Base-by-base conservation (phyloP, 2,113 vertebrate genomes). In the Nothobranchius kuhntae region DNA sequence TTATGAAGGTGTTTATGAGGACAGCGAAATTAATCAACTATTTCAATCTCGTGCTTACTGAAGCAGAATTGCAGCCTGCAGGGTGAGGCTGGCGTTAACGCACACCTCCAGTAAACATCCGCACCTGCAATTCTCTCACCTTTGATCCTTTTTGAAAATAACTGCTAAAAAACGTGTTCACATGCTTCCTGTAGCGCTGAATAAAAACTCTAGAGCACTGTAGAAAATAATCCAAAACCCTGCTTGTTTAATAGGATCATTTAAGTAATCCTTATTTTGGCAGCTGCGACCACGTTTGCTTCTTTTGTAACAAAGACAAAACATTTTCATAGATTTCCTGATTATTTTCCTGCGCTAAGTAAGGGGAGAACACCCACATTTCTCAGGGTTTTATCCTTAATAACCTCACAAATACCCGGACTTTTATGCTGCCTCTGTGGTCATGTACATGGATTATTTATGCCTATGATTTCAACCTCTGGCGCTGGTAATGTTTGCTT, bases 21-120 rank as follows among this genome's bases (percentile, higher is more conserved):
- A 2, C 45, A 13, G 65, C 36, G 61, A 17, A 54, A 57, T 73
- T 57, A 77, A 72, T 77, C 15, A 53, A 14, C 40, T n/a, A 62
- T 68, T 21, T 80, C 44, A 62, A 36, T 53, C 46, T 54, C 9
- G 10, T 69, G 52, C 46, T 1, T 67, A 53, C 17, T 5, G 2
- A 17, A 55, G 45, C 76, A 58, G 58, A 81, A 73, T 77, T 53
- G 60, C 77, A 78, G 59, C 59, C 46, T 21, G 53, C 52, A 65
- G 53, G 60, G 42, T 9, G 7, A 1, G 13, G 62, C 45, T 0
- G n/a, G 51, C 38, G 38, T 4, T 7, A 40, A 40, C 38, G 38
- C 38, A 40, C 36, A 38, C 36, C 36, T 38, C 7, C 36, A 38
- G 7, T 17, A 46, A 44, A 71, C 53, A 35, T 60, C 17, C 7